A percentile compares a stretch with the other conserved stretches of the same genome.
Conservation (phyloP, 2,113 vertebrate species). For the Orcinus orca region DNA sequence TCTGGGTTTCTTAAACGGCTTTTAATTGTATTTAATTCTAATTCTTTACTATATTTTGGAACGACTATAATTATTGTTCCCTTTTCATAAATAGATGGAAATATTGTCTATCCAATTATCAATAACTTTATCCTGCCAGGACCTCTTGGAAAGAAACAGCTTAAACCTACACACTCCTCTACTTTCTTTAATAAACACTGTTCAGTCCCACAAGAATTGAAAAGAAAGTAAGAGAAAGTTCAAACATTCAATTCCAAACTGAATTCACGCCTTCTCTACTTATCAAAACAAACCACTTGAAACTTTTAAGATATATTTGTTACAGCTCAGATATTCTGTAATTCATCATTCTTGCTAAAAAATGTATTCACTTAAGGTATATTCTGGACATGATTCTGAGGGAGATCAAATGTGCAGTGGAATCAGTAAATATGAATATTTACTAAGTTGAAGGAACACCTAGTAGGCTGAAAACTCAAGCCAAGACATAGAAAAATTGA, state of each 20-base stretch:
- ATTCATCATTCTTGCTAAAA: background rate
- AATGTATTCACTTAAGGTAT: background rate
- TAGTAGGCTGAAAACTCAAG: background rate
- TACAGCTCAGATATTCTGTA: background rate
- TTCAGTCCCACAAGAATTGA: background rate
- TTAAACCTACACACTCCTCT: background rate
- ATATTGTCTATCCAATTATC: background rate
- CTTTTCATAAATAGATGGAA: background rate
- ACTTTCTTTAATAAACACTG: background rate
- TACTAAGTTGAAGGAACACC: background rate
- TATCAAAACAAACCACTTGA: conserved; percentile 13
- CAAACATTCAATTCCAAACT: background rate
- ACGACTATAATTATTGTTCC: background rate
- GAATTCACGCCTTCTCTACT: background rate
- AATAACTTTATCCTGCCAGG: background rate
- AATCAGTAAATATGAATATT: conserved; percentile 16
- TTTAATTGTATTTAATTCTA: background rate
- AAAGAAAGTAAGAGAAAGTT: background rate
- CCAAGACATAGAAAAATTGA: background rate
- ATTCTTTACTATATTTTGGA: background rate
- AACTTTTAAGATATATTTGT: background rate
- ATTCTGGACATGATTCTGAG: background rate
- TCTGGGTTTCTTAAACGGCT: background rate
- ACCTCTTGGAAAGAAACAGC: background rate
- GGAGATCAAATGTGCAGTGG: background rate